A percentile compares a stretch with the other conserved stretches of the same genome.
These are phyloP conservation scores for Lapara coniferarum DNA, from an alignment of 2,888 invertebrate species.

Conservation along the genomic window DNA sequence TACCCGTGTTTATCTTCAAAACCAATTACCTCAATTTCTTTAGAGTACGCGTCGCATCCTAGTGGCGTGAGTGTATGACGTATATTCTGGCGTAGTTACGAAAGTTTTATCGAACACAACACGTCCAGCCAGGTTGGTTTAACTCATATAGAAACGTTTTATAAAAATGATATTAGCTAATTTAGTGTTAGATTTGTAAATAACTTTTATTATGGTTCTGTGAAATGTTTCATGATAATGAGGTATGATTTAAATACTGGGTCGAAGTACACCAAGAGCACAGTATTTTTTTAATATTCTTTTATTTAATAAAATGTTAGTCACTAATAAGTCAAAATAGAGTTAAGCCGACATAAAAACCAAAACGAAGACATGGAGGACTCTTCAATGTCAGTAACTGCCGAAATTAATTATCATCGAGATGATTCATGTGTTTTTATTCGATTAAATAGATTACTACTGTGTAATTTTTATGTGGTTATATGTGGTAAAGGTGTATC, in stretches of 20 bases:
- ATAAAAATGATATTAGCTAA: constrained; percentile 60
- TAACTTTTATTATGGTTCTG: constrained; percentile 60
- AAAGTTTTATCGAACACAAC: constrained; percentile 66
- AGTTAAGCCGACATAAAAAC: constrained; percentile 57
- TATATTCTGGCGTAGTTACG: constrained; percentile 36
- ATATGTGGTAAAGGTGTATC: constrained; percentile 17
- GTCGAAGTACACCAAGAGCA: constrained; percentile 57
- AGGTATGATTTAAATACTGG: constrained; percentile 43
- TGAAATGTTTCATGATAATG: constrained; percentile 47
- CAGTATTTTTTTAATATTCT: constrained; percentile 64
- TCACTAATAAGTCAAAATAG: constrained; percentile 48
- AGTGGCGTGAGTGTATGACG: neutral
- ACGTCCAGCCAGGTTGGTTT: constrained; percentile 51
- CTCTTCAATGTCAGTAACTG: neutral
- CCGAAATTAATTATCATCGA: neutral
- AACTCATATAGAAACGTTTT: constrained; percentile 52
- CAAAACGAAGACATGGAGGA: constrained; percentile 35
- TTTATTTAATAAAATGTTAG: constrained; percentile 61
- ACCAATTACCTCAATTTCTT: constrained; percentile 83
- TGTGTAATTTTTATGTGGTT: constrained; percentile 22
- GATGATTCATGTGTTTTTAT: constrained; percentile 9
- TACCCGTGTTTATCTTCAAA: constrained; percentile 78
- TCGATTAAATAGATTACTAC: constrained; percentile 20
- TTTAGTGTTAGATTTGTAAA: constrained; percentile 70
- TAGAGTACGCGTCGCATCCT: constrained; percentile 63